Conservation (phyloP, 2,113 vertebrate genomes). For the Chaetops frenatus region DNA sequence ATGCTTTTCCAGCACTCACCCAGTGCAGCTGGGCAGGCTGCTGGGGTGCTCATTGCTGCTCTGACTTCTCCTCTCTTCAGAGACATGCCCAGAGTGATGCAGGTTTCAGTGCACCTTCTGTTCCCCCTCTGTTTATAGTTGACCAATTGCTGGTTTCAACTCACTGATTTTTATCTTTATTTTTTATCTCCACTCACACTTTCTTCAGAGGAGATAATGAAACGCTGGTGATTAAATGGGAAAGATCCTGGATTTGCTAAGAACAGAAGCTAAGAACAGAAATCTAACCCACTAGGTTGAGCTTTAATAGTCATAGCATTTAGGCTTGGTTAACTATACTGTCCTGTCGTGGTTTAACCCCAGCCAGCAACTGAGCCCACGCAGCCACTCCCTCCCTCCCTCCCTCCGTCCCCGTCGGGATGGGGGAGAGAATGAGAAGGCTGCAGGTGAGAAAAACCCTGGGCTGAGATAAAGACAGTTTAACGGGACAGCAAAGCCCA, state of each 20-base stretch:
- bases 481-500: neutral
- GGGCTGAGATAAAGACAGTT: neutral
- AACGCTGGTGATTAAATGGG: accelerated
- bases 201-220: neutral
- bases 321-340: neutral
- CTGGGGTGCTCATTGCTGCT: neutral
- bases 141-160: neutral
- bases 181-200: neutral
- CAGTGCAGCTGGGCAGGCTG: neutral
- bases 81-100: neutral
- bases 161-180: neutral
- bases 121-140: neutral
- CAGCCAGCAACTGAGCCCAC: neutral
- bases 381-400: accelerated
- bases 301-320: neutral
- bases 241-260: neutral
- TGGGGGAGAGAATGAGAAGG: neutral
- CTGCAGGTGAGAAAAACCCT: neutral
- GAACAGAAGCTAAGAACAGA: neutral
- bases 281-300: neutral
- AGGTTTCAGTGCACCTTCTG: neutral
- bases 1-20: neutral
- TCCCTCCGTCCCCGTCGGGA: accelerated
- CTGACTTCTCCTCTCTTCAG: neutral
- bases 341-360: neutral